These are phyloP conservation scores for Sternarchorhynchus goeldii DNA, from an alignment of 2,797 vertebrate species.

Conservation along the genomic window DNA sequence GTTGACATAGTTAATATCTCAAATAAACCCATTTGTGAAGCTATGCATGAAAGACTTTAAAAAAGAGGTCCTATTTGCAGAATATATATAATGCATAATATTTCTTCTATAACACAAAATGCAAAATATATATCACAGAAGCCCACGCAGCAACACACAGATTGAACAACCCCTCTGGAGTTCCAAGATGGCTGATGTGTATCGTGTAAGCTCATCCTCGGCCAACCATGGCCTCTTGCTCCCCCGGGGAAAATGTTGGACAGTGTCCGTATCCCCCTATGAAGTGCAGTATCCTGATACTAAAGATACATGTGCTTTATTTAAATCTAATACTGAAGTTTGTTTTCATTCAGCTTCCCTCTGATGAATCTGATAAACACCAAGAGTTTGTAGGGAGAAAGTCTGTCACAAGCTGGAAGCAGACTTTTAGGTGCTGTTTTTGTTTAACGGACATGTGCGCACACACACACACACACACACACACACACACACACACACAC, in stretches of 20 bases:
- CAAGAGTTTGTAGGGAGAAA: constrained; percentile 46
- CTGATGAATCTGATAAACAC: constrained; percentile 49
- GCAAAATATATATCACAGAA: constrained; percentile 43
- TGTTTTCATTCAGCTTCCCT: constrained; percentile 53
- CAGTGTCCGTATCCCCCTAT: constrained; percentile 24
- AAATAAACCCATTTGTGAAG: not conserved
- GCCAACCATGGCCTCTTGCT: not conserved
- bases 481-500: not conserved
- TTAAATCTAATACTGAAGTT: constrained; percentile 43
- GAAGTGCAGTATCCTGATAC: constrained; percentile 33
- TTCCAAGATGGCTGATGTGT: constrained; percentile 61
- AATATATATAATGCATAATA: constrained; percentile 8
- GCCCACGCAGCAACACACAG: not conserved
- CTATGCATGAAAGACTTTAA: constrained; percentile 4
- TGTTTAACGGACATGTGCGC: not conserved
- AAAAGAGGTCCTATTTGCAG: not conserved
- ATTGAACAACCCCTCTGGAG: constrained; percentile 1
- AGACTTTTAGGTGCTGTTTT: constrained; percentile 53
- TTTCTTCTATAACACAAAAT: constrained; percentile 12
- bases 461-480: constrained; percentile 20
- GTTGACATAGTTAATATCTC: not conserved
- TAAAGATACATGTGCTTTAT: constrained; percentile 40
- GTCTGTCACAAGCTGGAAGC: constrained; percentile 45
- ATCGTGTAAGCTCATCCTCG: constrained; percentile 1
- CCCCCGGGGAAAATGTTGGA: constrained; percentile 22